These are phyloP conservation scores for Myotis pilosus DNA, from an alignment of 2,797 vertebrate genomes.

Conservation along the genomic window DNA sequence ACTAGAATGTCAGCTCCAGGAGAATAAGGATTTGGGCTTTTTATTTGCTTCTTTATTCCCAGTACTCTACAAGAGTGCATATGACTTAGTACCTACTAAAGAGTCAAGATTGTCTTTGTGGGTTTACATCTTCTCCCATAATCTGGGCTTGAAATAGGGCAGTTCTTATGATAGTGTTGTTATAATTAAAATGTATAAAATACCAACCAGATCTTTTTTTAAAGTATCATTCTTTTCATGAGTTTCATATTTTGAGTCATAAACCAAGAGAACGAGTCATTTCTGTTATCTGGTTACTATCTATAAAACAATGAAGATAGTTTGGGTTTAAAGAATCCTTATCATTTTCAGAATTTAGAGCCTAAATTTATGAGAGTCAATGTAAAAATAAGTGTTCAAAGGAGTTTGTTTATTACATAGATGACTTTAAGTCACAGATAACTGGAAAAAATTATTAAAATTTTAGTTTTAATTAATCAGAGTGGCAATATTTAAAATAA, in stretches of 20 bases:
- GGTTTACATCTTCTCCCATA: neutral
- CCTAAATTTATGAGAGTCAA: neutral
- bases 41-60: neutral
- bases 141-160: neutral
- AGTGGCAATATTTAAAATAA: neutral
- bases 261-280: neutral
- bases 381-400: neutral
- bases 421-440: neutral
- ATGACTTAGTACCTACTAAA: neutral
- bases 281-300: neutral
- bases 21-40: neutral
- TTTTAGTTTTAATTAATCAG: neutral
- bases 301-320: neutral
- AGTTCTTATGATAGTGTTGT: neutral
- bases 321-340: neutral
- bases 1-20: neutral
- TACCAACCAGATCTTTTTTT: neutral
- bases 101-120: neutral
- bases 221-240: neutral
- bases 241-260: neutral
- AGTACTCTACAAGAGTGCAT: no score
- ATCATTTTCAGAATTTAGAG: neutral
- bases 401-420: neutral
- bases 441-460: neutral
- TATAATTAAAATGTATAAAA: neutral